phyloP scores from a whole-genome alignment of 2,797 vertebrate species.

The Bradypodion ventrale region DNA sequence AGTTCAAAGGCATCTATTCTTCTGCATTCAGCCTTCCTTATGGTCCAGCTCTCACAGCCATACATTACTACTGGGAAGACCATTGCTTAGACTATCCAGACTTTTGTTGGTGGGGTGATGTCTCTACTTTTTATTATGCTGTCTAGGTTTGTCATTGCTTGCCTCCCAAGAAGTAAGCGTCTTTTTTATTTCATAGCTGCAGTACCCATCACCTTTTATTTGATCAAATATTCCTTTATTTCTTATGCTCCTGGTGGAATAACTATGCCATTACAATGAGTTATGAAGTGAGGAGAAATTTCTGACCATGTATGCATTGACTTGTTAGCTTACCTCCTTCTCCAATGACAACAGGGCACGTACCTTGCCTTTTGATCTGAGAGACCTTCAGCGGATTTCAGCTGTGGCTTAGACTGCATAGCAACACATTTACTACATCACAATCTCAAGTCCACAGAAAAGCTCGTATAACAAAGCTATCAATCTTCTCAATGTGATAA shows the following conservation, averaged over 20 bases:
- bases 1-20: no score
- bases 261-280: not conserved
- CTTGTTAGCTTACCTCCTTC: not conserved
- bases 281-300: not conserved
- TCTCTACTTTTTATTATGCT: no score
- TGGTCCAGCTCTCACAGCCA: no score
- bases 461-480: not conserved
- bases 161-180: no score
- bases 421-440: not conserved
- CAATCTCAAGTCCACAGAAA: not conserved
- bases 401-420: not conserved
- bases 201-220: no score
- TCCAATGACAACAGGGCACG: not conserved
- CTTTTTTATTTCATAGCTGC: no score
- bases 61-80: no score
- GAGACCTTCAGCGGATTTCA: not conserved
- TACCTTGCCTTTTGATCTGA: not conserved
- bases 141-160: no score
- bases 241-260: not conserved
- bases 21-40: no score
- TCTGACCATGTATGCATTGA: not conserved
- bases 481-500: not conserved
- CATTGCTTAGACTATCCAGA: no score
- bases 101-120: no score
- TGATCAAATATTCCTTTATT: no score